Evolutionary conservation across 2,888 invertebrate genomes (phyloP), one percentile per base, ranked within the genome.

Genomic region (Dioctria linearis): DNA sequence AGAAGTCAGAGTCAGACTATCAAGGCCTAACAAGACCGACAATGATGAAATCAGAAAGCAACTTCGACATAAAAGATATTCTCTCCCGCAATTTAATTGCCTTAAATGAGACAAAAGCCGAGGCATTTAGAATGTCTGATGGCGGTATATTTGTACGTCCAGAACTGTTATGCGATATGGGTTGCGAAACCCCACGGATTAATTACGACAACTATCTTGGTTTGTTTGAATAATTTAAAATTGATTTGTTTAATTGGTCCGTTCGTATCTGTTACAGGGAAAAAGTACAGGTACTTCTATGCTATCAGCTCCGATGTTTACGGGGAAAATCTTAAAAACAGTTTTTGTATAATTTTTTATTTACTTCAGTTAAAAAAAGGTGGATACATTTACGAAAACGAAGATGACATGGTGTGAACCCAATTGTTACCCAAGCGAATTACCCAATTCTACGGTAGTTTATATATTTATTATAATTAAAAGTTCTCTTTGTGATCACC

Each of bases 181-280:
- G 96, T 54, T 96, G 96, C 86, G 97, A 98, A 88, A 96, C 97
- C 0, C 98, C 98, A 0, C 91, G 95, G 83, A 94, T 97, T 84
- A 93, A 96, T 88, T 95, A 95, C 84, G 93, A 94, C 42, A 83
- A 87, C 0, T 84, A 88, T 83, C 90, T 91, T 83, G 92, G 91
- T 90, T 42, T 59, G 43, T 11, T 6, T 63, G 61, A 69, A 39
- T 37, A 39, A 39, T 71, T 51, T 78, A 63, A 49, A 2, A 42
- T 46, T 79, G 9, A 39, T 11, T 25, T 25, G 25, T 25, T 25
- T 1, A 25, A 25, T 25, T 25, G 0, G 25, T 25, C 25, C 25
- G 25, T 25, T 25, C 25, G 25, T 25, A 25, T 25, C 25, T 25
- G 2, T 54, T 73, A 5, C 67, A 92, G 93, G 93, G 40, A 92